These are phyloP conservation scores for Isichthys henryi DNA, from an alignment of 2,113 vertebrate genomes.

Conservation along the genomic window DNA sequence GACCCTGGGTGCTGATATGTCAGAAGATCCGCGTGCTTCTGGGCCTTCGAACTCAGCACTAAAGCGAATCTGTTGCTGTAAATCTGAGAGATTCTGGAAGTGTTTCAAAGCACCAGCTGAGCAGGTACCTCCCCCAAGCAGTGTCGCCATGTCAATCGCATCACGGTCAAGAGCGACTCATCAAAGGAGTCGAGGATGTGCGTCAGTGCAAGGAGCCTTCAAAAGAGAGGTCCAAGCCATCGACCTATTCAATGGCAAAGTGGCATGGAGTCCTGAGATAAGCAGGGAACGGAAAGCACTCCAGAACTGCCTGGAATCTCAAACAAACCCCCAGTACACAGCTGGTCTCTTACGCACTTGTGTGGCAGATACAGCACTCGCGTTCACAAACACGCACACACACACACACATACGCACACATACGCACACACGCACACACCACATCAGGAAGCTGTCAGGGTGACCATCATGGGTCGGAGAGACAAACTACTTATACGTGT, in stretches of 20 bases:
- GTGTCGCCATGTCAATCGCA: too few species aligned
- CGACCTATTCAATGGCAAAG: slow-evolving; percentile 41
- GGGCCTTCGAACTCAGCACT: neutral
- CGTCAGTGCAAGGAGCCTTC: neutral
- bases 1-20: neutral
- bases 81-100: neutral
- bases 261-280: slow-evolving; percentile 38
- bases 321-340: neutral
- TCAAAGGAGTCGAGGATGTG: neutral
- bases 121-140: neutral
- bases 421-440: neutral
- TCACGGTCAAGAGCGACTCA: neutral
- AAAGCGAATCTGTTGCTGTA: neutral
- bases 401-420: neutral
- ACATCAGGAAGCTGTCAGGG: neutral
- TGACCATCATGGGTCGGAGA: neutral
- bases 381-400: neutral
- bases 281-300: slow-evolving; percentile 28
- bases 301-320: slow-evolving; percentile 33
- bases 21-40: neutral
- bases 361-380: neutral
- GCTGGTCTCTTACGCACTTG: neutral
- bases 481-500: neutral
- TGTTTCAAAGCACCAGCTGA: neutral
- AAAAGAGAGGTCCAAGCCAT: slow-evolving; percentile 23